These are phyloP conservation scores for Hemicrepidius hirtus DNA, from an alignment of 2,888 invertebrate genomes.

Conservation along the genomic window DNA sequence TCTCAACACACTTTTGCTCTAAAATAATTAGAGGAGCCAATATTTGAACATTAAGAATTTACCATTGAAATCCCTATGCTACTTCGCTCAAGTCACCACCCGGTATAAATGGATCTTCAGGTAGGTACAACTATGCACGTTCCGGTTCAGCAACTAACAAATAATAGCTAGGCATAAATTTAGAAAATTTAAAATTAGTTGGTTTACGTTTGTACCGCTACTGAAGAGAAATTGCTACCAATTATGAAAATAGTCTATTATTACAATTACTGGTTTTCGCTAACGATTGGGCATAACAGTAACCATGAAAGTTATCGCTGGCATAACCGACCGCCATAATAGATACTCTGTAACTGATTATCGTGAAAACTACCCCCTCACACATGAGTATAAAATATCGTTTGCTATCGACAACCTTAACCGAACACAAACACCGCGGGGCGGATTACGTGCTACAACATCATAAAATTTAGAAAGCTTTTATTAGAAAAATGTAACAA, in stretches of 20 bases:
- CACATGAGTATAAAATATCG: not conserved
- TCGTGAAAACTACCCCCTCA: not conserved
- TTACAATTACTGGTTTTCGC: not conserved
- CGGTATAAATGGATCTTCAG: no score
- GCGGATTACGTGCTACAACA: not conserved
- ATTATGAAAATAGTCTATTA: not conserved
- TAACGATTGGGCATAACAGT: not conserved
- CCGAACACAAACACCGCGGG: not conserved
- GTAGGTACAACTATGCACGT: no score
- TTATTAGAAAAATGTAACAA: not conserved
- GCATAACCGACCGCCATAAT: constrained; percentile 9
- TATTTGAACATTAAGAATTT: no score
- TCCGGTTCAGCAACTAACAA: no score
- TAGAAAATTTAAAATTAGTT: no score
- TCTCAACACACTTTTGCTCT: no score
- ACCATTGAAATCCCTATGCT: no score
- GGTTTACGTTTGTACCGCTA: no score
- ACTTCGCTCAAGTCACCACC: no score
- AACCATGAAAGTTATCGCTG: not conserved
- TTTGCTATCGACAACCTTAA: not conserved
- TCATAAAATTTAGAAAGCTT: not conserved
- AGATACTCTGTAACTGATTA: not conserved
- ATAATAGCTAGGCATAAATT: no score
- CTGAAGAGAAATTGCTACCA: no score
- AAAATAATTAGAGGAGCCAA: no score